Percentiles rank a stretch among this genome's conserved stretches.
Evolutionary conservation across 2,797 vertebrate species (phyloP).

Genomic region (Sandelia bainsii): DNA sequence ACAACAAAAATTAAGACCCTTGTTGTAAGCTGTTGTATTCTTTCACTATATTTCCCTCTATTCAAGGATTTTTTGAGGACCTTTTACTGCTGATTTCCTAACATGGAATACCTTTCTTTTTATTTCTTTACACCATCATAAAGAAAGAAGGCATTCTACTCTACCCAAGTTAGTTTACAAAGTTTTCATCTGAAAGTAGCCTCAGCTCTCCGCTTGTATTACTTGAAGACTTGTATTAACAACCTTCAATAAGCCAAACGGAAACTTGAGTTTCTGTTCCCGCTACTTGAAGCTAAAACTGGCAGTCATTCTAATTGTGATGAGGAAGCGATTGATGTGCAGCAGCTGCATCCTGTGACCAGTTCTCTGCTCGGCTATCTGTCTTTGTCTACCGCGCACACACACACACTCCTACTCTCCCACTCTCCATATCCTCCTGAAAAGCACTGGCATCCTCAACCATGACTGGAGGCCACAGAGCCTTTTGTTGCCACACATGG

Average conservation of each 20-base stretch:
- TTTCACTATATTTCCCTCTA: background rate
- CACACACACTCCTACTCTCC: constrained; percentile 63
- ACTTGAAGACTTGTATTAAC: constrained; percentile 35
- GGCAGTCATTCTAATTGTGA: constrained; percentile 79
- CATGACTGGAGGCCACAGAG: constrained; percentile 45
- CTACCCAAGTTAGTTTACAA: constrained; percentile 26
- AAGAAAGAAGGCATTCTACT: background rate
- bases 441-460: constrained; percentile 70
- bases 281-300: constrained; percentile 53
- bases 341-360: constrained; percentile 86
- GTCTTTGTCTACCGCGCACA: constrained; percentile 84
- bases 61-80: background rate
- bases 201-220: constrained; percentile 8
- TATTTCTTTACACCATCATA: constrained; percentile 1
- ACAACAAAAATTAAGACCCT: background rate
- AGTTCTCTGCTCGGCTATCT: constrained; percentile 76
- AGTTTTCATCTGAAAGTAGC: constrained; percentile 21
- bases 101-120: background rate
- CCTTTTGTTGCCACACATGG: constrained; percentile 67
- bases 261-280: constrained; percentile 50
- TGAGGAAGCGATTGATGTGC: constrained; percentile 80
- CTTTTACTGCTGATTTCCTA: background rate
- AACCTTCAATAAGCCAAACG: constrained; percentile 46
- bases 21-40: background rate
- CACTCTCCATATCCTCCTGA: constrained; percentile 67